Evolutionary conservation across 2,888 invertebrate genomes (phyloP), one percentile per base, ranked within the genome.

Genomic region (Digitonthophagus gazella): DNA sequence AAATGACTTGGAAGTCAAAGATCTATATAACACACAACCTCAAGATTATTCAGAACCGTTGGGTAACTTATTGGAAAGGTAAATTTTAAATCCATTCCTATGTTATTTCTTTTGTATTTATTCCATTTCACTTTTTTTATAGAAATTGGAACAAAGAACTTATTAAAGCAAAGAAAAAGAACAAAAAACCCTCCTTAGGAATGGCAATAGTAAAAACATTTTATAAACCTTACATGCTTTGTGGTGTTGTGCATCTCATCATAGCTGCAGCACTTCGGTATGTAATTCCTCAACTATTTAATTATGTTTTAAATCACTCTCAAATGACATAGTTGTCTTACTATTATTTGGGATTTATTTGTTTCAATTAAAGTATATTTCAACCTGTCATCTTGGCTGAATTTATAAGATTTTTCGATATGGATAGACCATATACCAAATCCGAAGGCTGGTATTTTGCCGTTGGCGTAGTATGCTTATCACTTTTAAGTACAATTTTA

Each of bases 391-490:
- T 86, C 5, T 78, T 91, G 79, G 88, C 88, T 4, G 83, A 87
- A 76, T 86, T 90, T 71, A 90, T 91, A 73, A 85, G 83, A 76
- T 89, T 89, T 77, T 90, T 90, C 78, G 85, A 88, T 73, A 84
- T 84, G 11, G 82, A 85, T 19, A 84, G 84, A 71, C 73, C 80
- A 5, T 85, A 86, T 70, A 81, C 81, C 0, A 81, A 84, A 56
- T 81, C 82, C 68, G 82, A 88, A 71, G 92, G 93, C 0, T 92
- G 91, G 80, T 80, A 89, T 66, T 88, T 90, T 77, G 91, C 90
- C 61, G 85, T 86, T 44, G 83, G 83, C 5, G 86, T 92, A 76
- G 87, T 91, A 74, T 61, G 86, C 3, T 77, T 89, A 69, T 86
- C 89, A 63, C 82, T 90, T 70, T 55, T 85, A 1, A 87, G 87